Conservation (phyloP, 2,113 vertebrate species). For the Rhadina sibilatrix region DNA sequence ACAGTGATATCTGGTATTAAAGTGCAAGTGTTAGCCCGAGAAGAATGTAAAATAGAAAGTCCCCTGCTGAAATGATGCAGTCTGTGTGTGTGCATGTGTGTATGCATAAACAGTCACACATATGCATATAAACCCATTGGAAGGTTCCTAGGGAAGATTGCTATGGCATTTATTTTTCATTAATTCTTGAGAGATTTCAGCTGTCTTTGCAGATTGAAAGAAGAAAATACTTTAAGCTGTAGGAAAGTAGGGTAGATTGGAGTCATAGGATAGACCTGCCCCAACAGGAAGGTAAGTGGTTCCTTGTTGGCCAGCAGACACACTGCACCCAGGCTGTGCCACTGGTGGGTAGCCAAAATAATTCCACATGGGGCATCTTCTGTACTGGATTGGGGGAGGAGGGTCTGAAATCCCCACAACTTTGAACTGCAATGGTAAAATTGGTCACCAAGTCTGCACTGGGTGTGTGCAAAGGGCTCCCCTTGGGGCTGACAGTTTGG, state of each 20-base stretch:
- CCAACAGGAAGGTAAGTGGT: background rate
- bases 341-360: background rate
- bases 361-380: too few relatives aligned
- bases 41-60: conserved; percentile 45
- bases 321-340: background rate
- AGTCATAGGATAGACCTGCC: background rate
- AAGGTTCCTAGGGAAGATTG: background rate
- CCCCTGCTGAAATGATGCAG: background rate
- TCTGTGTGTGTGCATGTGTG: background rate
- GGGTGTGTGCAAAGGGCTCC: background rate
- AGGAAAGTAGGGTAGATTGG: background rate
- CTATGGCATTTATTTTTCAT: background rate
- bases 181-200: conserved; percentile 3
- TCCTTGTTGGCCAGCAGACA: background rate
- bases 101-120: background rate
- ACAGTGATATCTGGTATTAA: conserved; percentile 61
- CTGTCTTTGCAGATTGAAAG: background rate
- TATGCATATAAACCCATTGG: background rate
- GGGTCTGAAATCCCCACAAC: background rate
- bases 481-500: background rate
- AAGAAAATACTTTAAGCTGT: background rate
- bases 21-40: conserved; percentile 23
- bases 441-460: background rate
- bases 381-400: background rate
- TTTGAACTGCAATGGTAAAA: background rate